phyloP scores from a whole-genome alignment of 2,888 invertebrate genomes.

The Drosophila nr. perissopoda region DNA sequence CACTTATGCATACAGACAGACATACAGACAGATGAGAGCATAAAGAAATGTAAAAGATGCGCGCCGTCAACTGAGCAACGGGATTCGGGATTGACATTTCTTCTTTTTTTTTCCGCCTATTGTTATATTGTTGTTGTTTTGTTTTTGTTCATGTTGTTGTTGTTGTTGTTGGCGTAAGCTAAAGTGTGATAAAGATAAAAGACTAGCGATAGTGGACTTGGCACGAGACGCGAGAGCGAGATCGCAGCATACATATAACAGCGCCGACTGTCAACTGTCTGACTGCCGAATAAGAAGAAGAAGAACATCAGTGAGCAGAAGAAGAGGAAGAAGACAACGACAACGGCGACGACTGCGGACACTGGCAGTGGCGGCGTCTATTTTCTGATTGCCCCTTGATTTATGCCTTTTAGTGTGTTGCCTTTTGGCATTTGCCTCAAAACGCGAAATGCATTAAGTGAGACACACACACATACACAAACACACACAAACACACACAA shows the following conservation, averaged over 20 bases:
- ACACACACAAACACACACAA: neutral
- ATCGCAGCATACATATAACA: slow-evolving; percentile 19
- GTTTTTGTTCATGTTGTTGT: slow-evolving; percentile 22
- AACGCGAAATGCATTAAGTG: slow-evolving; percentile 63
- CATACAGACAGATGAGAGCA: slow-evolving; percentile 38
- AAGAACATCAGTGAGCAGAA: slow-evolving; percentile 12
- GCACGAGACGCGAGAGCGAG: slow-evolving; percentile 45
- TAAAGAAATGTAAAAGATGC: slow-evolving; percentile 60
- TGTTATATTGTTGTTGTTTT: slow-evolving; percentile 30
- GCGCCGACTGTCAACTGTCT: slow-evolving; percentile 6
- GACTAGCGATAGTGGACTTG: slow-evolving; percentile 24
- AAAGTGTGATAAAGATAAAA: slow-evolving; percentile 44
- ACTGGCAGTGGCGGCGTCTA: slow-evolving; percentile 43
- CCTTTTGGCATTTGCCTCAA: slow-evolving; percentile 37
- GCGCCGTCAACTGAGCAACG: slow-evolving; percentile 53
- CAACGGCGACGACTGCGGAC: slow-evolving; percentile 12
- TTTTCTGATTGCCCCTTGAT: slow-evolving; percentile 68
- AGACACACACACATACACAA: slow-evolving; percentile 32
- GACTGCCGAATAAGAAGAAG: slow-evolving; percentile 8
- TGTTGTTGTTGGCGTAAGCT: slow-evolving; percentile 19
- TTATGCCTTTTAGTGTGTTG: slow-evolving; percentile 51
- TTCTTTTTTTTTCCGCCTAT: slow-evolving; percentile 22
- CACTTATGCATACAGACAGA: slow-evolving; percentile 13
- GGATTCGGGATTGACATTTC: slow-evolving; percentile 48
- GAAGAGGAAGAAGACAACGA: slow-evolving; percentile 11